These are phyloP conservation scores for Hydroisotoma schaefferi DNA, from an alignment of 2,888 invertebrate species.

Conservation along the genomic window DNA sequence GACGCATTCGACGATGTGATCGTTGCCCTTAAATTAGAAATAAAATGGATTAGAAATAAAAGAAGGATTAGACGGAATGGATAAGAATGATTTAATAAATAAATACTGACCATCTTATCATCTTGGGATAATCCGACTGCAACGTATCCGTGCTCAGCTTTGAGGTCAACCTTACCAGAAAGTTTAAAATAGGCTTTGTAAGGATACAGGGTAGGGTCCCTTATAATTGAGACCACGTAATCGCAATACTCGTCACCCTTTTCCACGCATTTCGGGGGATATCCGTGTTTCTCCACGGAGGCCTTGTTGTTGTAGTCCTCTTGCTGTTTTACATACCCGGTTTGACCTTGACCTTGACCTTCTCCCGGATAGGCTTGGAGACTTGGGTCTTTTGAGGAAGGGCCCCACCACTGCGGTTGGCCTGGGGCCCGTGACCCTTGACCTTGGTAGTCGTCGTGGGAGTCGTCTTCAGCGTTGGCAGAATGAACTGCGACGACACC, in stretches of 20 bases:
- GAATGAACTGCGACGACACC: too few species aligned
- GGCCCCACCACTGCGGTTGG: slow-evolving; percentile 5
- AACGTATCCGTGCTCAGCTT: slow-evolving; percentile 23
- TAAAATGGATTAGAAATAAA: neutral
- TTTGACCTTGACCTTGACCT: neutral
- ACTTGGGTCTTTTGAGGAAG: neutral
- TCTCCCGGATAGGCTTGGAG: neutral
- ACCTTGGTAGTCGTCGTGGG: neutral
- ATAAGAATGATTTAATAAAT: too few species aligned
- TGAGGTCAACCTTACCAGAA: slow-evolving; percentile 3
- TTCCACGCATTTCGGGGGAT: slow-evolving; percentile 17
- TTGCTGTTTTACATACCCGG: neutral
- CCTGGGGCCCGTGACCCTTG: neutral
- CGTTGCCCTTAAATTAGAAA: slow-evolving; percentile 17
- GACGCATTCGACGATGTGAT: slow-evolving; percentile 28
- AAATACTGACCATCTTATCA: slow-evolving; percentile 24
- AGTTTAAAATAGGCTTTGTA: slow-evolving; percentile 18
- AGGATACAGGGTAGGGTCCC: neutral
- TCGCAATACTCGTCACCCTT: slow-evolving; percentile 8
- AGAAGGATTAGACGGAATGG: too few species aligned
- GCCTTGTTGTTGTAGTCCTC: neutral
- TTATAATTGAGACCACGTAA: slow-evolving; percentile 19
- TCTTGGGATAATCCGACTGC: slow-evolving; percentile 36
- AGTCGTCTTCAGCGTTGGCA: neutral
- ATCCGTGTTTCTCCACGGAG: slow-evolving; percentile 20